These are phyloP conservation scores for Habroteleia sp. DNA, from an alignment of 2,888 invertebrate species.

Conservation along the genomic window DNA sequence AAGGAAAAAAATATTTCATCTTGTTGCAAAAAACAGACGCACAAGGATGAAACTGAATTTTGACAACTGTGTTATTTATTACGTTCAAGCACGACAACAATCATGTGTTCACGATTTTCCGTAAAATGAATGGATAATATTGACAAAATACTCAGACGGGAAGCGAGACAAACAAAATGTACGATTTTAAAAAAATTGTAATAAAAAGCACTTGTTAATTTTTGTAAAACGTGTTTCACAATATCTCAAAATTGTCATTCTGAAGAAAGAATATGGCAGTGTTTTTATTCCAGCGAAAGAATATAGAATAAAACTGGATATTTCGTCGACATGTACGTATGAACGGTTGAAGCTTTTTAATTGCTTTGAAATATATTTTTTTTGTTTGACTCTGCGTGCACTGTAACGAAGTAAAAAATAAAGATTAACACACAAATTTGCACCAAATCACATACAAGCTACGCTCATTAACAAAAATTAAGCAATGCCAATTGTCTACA, in stretches of 20 bases:
- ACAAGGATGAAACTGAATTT: conserved; percentile 42
- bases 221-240: conserved; percentile 17
- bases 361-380: conserved; percentile 33
- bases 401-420: conserved; percentile 40
- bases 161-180: conserved; percentile 14
- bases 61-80: conserved; percentile 44
- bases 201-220: conserved; percentile 46
- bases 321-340: conserved; percentile 16
- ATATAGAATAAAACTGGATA: conserved; percentile 32
- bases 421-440: conserved; percentile 24
- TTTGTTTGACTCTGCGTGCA: conserved; percentile 13
- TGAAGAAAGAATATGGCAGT: conserved; percentile 13
- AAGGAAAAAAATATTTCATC: conserved; percentile 54
- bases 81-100: conserved; percentile 27
- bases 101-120: conserved; percentile 39
- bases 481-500: conserved; percentile 18
- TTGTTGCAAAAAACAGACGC: conserved; percentile 35
- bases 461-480: conserved; percentile 37
- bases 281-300: conserved; percentile 18
- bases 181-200: conserved; percentile 27
- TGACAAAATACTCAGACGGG: conserved; percentile 17
- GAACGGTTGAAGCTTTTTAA: conserved; percentile 28
- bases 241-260: conserved; percentile 39
- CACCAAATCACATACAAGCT: conserved; percentile 8
- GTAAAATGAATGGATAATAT: conserved; percentile 36